Percentiles rank a stretch among this genome's conserved stretches.
These are phyloP conservation scores for Pangasius macronema DNA, from an alignment of 2,797 vertebrate genomes.

Conservation along the genomic window DNA sequence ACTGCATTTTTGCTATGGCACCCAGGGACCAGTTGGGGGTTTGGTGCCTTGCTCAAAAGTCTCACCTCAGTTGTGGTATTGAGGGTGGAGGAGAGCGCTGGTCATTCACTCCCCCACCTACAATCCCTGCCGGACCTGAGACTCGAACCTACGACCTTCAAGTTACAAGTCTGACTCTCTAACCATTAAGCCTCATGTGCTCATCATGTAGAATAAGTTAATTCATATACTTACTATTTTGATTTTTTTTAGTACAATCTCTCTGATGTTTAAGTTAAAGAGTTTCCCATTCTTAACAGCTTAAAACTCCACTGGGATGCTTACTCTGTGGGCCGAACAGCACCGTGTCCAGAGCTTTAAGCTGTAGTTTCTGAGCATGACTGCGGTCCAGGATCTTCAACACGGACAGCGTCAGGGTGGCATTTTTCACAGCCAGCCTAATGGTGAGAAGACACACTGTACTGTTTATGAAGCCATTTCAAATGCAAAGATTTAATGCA, in stretches of 20 bases:
- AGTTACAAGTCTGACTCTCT: no score
- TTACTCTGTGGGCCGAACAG: constrained; percentile 86
- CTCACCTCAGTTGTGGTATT: no score
- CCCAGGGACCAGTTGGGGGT: no score
- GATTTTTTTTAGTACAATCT: not conserved
- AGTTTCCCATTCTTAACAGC: no score
- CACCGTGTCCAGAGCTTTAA: constrained; percentile 90
- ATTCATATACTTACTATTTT: not conserved
- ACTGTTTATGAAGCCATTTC: constrained; percentile 5
- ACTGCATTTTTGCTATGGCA: no score
- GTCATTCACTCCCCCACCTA: no score
- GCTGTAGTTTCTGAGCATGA: constrained; percentile 91
- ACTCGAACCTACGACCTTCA: no score
- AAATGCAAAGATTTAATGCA: not conserved
- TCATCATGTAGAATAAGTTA: not conserved
- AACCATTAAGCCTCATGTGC: not conserved
- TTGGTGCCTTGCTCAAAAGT: no score
- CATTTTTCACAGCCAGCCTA: constrained; percentile 87
- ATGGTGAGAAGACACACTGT: not conserved
- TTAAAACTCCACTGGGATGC: constrained; percentile 55
- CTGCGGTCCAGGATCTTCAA: constrained; percentile 88
- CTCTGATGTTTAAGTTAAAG: not conserved
- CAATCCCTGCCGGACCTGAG: no score
- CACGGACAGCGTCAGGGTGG: constrained; percentile 79
- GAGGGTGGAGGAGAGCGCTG: no score